Base-by-base conservation (phyloP, 2,113 vertebrate species). In the Mola mola region DNA sequence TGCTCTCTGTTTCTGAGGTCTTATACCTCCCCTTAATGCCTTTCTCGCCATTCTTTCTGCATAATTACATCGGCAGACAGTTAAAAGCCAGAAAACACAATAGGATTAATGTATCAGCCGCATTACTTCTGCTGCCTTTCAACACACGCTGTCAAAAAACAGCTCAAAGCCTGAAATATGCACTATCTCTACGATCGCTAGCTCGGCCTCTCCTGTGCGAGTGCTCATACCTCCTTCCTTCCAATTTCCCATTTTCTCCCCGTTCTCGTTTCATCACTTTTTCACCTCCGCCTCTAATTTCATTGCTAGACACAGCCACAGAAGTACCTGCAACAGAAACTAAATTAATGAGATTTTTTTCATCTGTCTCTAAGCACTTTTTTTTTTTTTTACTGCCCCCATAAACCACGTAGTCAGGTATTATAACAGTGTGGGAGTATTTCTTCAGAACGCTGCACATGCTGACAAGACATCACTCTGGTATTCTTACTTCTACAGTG, bases 21-120 rank as follows among this genome's bases (percentile, higher is more conserved):
- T n/a, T n/a, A n/a, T n/a, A n/a, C 37, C 28, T 21, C 57, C 69
- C 28, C 70, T 73, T 12, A 16, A 55, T 16, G 46, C 48, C 55
- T 66, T 40, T 40, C 41, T 78, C 43, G 61, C 22, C 43, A 22
- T 57, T 71, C 49, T 58, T 34, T 55, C 15, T 16, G 22, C 1
- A 44, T 78, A 74, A 82, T 76, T 84, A 78, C 57, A 56, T 38
- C 46, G 42, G 33, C 52, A 81, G 60, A 49, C 71, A 62, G 69
- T 81, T 68, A 75, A 73, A 76, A 80, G 65, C 53, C 57, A 62
- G 4, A 33, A n/a, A 57, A 67, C 65, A 72, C 68, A 72, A 66
- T 50, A 49, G 28, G 62, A 72, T 72, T 64, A 71, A 78, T 67
- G 66, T 81, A 61, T 71, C n/a, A 20, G 28, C 38, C 56, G 38